phyloP scores from a whole-genome alignment of 2,797 vertebrate genomes.

The Hipposideros larvatus region DNA sequence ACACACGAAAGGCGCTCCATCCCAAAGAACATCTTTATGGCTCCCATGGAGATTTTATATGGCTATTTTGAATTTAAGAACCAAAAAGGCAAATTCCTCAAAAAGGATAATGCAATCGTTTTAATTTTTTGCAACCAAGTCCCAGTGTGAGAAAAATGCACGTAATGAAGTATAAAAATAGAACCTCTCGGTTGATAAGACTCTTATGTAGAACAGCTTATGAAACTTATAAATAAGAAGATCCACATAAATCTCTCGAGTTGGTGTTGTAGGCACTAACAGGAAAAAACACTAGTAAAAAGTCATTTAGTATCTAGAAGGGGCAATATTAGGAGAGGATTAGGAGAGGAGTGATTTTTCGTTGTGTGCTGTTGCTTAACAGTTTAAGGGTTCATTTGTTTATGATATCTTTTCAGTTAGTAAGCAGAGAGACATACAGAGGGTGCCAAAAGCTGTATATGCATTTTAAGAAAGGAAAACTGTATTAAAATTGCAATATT shows the following conservation, averaged over 20 bases:
- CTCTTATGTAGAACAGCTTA: neutral
- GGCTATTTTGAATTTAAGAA: conserved; percentile 65
- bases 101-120: neutral
- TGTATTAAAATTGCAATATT: too few species aligned
- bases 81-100: conserved; percentile 56
- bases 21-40: conserved; percentile 55
- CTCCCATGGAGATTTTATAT: conserved; percentile 54
- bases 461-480: too few species aligned
- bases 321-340: neutral
- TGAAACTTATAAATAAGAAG: neutral
- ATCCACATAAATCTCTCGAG: neutral
- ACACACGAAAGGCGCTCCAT: conserved; percentile 68
- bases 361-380: neutral
- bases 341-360: neutral
- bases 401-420: neutral
- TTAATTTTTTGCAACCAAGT: conserved; percentile 38
- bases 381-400: neutral
- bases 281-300: neutral
- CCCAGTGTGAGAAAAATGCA: neutral
- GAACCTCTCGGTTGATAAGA: neutral
- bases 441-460: too few species aligned
- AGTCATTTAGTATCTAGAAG: neutral
- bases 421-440: neutral
- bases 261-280: neutral
- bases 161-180: neutral